phyloP scores from a whole-genome alignment of 37 sponge, comb jelly and placozoan species.

The Amphimedon queenslandica region DNA sequence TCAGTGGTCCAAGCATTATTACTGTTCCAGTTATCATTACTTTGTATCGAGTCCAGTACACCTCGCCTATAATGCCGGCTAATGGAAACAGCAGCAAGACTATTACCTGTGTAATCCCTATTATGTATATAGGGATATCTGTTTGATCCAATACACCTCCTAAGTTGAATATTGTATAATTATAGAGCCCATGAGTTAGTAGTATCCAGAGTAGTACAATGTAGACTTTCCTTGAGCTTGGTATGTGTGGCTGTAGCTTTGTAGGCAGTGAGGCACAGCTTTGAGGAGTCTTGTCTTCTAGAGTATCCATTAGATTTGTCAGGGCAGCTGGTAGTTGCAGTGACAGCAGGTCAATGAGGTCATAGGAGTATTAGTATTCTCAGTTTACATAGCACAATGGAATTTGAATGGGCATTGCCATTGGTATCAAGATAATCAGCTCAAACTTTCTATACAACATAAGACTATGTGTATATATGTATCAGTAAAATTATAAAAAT shows the following conservation, averaged over 20 bases:
- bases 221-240: background rate
- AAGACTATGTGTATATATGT: too few relatives aligned
- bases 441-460: too few relatives aligned
- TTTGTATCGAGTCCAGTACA: background rate
- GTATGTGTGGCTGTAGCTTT: background rate
- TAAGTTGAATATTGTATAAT: background rate
- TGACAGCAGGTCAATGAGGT: too few relatives aligned
- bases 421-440: too few relatives aligned
- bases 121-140: background rate
- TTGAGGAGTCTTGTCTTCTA: too few relatives aligned
- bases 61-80: background rate
- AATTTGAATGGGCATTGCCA: too few relatives aligned
- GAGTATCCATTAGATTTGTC: too few relatives aligned
- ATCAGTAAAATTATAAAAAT: too few relatives aligned
- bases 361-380: too few relatives aligned
- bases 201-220: background rate
- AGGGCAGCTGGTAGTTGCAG: too few relatives aligned
- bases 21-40: background rate
- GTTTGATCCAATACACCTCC: background rate
- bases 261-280: background rate
- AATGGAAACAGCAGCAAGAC: slow-evolving; percentile 1
- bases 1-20: background rate
- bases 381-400: too few relatives aligned
- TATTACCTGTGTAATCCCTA: background rate
- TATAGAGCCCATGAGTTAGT: background rate